Conservation (phyloP, 2,888 invertebrate species). For the Pollenia labialis region DNA sequence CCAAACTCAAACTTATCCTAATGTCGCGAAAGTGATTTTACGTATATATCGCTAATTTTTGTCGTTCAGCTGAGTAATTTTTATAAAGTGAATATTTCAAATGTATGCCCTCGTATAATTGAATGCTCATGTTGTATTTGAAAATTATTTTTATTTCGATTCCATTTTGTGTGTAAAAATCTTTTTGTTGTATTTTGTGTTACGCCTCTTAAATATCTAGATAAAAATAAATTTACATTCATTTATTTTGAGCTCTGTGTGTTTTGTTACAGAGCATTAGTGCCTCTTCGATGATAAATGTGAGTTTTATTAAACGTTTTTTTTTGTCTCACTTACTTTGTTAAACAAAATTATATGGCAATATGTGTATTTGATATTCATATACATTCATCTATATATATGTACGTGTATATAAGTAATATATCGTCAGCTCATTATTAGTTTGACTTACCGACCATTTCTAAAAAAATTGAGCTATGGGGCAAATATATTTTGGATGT, state of each 20-base stretch:
- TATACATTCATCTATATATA: no score
- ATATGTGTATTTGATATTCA: conserved; percentile 10
- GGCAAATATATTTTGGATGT: no score
- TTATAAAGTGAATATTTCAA: no score
- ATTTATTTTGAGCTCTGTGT: conserved; percentile 20
- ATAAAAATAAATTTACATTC: conserved; percentile 53
- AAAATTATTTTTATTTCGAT: not conserved
- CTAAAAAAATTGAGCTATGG: no score
- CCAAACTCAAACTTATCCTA: no score
- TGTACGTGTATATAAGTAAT: no score
- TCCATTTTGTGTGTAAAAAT: not conserved
- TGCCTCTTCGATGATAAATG: conserved; percentile 27
- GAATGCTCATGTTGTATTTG: not conserved
- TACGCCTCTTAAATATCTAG: conserved; percentile 54
- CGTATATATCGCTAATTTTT: no score
- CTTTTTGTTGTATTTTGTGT: conserved; percentile 26
- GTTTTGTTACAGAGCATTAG: conserved; percentile 12
- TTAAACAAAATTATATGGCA: conserved; percentile 14
- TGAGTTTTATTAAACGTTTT: conserved; percentile 7
- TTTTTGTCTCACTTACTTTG: not conserved
- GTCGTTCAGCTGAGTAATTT: no score
- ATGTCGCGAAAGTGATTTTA: no score
- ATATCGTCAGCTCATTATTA: no score
- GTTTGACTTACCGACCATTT: no score
- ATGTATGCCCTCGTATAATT: not conserved